Evolutionary conservation across 2,888 invertebrate genomes (phyloP).

Genomic region (Laothoe populi): DNA sequence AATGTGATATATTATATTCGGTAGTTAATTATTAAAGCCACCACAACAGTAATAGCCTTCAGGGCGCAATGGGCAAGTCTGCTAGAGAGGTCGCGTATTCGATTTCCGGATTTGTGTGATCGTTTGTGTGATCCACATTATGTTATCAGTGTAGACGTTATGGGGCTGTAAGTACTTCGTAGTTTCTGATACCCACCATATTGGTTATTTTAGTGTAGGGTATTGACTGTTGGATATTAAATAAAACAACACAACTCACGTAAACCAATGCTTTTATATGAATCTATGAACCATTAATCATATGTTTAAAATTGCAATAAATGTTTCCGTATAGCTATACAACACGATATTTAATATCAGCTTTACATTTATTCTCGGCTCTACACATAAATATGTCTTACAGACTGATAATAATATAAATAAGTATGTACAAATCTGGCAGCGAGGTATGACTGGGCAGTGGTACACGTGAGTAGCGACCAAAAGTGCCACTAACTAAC

Average conservation of each 20-base stretch:
- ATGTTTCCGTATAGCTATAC: not conserved
- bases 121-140: too few relatives aligned
- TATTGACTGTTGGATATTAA: too few relatives aligned
- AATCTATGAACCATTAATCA: not conserved
- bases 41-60: too few relatives aligned
- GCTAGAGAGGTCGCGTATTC: too few relatives aligned
- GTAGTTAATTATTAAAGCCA: not conserved
- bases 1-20: not conserved
- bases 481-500: slow-evolving; percentile 28
- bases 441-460: slow-evolving; percentile 29
- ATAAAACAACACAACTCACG: too few relatives aligned
- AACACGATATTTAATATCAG: not conserved
- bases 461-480: slow-evolving; percentile 20
- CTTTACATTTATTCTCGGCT: not conserved
- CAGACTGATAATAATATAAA: slow-evolving; percentile 38
- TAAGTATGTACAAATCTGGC: slow-evolving; percentile 42
- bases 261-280: not conserved
- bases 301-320: not conserved
- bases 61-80: too few relatives aligned
- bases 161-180: too few relatives aligned
- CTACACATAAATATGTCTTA: not conserved
- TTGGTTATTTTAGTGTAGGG: too few relatives aligned
- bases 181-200: too few relatives aligned
- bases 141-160: too few relatives aligned
- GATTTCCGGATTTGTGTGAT: too few relatives aligned